Evolutionary conservation across 2,797 vertebrate species (phyloP).

Genomic region (Amblyraja radiata): DNA sequence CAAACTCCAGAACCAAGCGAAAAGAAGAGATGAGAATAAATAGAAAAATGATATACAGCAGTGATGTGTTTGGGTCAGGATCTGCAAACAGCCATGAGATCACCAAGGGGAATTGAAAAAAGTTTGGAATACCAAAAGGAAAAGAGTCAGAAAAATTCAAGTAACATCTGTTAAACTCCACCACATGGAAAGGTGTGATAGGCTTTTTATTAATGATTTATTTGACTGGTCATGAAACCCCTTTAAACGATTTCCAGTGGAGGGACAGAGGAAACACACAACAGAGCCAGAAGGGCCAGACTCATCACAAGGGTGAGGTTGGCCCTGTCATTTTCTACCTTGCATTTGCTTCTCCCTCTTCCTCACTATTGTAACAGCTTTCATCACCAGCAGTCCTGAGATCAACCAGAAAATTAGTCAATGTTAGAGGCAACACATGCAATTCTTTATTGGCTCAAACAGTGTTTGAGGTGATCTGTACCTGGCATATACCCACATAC

Average conservation of each 20-base stretch:
- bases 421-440: not conserved
- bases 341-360: not conserved
- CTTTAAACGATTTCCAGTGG: not conserved
- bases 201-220: not conserved
- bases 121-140: not conserved
- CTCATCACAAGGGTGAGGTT: not conserved
- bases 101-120: not conserved
- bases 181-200: not conserved
- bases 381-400: not conserved
- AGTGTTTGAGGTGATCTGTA: too few relatives aligned
- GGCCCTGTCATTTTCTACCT: not conserved
- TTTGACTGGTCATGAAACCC: not conserved
- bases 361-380: constrained; percentile 6
- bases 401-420: not conserved
- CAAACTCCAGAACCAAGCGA: not conserved
- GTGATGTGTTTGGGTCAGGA: not conserved
- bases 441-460: not conserved
- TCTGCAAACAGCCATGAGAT: not conserved
- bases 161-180: too few relatives aligned
- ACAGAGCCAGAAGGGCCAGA: not conserved
- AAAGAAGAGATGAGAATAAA: not conserved
- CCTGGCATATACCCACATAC: too few relatives aligned
- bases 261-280: not conserved
- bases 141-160: not conserved
- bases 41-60: not conserved